Evolutionary conservation across 2,797 vertebrate genomes (phyloP).

Genomic region (Danionella dracula): DNA sequence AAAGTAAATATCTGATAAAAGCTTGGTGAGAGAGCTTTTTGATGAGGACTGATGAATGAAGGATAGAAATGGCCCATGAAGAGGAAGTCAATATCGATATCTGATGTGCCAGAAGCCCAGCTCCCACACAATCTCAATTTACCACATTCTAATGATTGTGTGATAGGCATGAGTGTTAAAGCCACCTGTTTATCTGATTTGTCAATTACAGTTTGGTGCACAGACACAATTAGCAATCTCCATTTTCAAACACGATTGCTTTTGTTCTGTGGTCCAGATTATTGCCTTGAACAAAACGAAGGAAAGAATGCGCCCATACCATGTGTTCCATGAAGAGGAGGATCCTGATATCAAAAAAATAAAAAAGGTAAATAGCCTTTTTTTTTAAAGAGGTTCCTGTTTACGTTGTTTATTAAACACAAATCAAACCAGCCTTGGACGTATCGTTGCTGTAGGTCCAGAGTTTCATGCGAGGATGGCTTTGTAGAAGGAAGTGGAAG

Average conservation of each 20-base stretch:
- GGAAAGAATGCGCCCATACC: conserved; percentile 94
- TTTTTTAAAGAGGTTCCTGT: neutral
- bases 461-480: conserved; percentile 88
- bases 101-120: conserved; percentile 35
- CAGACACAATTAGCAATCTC: neutral
- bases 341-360: conserved; percentile 99
- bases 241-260: neutral
- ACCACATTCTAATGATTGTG: conserved; percentile 21
- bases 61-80: conserved; percentile 39
- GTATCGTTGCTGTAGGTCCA: conserved; percentile 70
- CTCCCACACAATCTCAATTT: conserved; percentile 30
- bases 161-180: neutral
- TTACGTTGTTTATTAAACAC: too few species aligned
- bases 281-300: conserved; percentile 96
- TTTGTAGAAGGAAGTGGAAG: conserved; percentile 88
- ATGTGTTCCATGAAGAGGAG: conserved; percentile 85
- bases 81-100: conserved; percentile 56
- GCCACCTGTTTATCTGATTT: conserved; percentile 1
- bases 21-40: conserved; percentile 13
- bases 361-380: conserved; percentile 90
- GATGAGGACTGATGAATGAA: conserved; percentile 48
- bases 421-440: neutral
- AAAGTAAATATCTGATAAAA: conserved; percentile 26
- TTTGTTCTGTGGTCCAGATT: conserved; percentile 69
- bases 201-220: neutral